phyloP scores from a whole-genome alignment of 2,113 vertebrate species.

The Jacana jacana region DNA sequence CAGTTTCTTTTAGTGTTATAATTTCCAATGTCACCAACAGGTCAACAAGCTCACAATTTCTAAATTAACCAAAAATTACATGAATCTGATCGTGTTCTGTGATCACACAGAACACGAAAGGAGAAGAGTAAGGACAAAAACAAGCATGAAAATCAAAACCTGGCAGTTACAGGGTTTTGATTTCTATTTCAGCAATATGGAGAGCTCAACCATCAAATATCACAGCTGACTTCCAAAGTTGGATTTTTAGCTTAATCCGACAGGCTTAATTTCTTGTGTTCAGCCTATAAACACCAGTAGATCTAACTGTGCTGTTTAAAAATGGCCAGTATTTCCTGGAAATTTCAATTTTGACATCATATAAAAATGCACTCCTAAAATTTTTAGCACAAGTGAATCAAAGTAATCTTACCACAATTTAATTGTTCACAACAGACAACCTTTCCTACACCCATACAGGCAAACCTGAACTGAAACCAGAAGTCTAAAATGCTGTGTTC shows the following conservation, averaged over 20 bases:
- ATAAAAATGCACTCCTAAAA: not conserved
- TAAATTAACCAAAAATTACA: not conserved
- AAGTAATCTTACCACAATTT: not conserved
- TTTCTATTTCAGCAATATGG: not conserved
- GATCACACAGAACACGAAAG: not conserved
- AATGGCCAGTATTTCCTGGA: not conserved
- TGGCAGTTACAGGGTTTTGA: not conserved
- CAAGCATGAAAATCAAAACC: not conserved
- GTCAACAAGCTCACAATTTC: not conserved
- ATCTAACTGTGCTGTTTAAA: not conserved
- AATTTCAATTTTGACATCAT: not conserved
- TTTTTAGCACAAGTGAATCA: not conserved
- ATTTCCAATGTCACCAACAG: accelerated
- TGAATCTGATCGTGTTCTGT: too few species aligned
- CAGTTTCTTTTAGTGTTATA: not conserved
- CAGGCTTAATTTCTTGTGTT: not conserved
- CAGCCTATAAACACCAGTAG: not conserved
- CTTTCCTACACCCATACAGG: accelerated
- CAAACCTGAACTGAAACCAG: not conserved
- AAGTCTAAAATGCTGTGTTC: not conserved
- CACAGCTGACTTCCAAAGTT: not conserved
- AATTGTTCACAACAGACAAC: not conserved
- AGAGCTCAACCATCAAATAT: not conserved
- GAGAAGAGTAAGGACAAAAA: not conserved
- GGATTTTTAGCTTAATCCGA: not conserved